phyloP scores from a whole-genome alignment of 2,113 vertebrate species.

The Lonchura striata region DNA sequence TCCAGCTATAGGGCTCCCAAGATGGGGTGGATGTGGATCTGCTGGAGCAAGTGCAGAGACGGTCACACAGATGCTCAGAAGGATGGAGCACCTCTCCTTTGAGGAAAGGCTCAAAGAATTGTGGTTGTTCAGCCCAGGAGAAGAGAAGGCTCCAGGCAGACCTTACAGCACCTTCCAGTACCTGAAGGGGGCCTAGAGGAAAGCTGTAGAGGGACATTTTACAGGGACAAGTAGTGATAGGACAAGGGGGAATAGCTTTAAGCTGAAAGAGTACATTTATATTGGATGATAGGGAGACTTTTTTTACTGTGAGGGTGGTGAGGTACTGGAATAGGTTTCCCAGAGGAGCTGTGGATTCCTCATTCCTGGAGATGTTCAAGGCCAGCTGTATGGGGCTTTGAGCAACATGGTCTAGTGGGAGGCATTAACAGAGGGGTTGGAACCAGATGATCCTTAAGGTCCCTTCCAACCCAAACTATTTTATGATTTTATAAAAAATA shows the following conservation, averaged over 20 bases:
- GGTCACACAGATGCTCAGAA: background rate
- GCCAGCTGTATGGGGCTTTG: background rate
- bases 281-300: background rate
- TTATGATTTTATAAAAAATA: background rate
- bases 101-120: background rate
- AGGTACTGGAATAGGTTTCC: background rate
- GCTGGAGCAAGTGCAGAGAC: background rate
- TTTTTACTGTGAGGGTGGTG: background rate
- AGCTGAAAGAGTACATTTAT: background rate
- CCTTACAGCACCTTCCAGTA: background rate
- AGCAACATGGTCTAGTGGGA: background rate
- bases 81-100: background rate
- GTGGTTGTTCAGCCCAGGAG: background rate
- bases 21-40: background rate
- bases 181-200: too few relatives aligned
- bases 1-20: background rate
- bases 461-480: background rate
- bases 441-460: background rate
- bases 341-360: background rate
- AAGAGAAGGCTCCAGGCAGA: background rate
- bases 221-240: background rate
- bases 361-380: background rate
- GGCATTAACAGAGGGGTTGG: fast-evolving
- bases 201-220: background rate
- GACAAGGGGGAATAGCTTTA: background rate